These are phyloP conservation scores for Andrena flavipes DNA, from an alignment of 2,888 invertebrate genomes.

Conservation along the genomic window DNA sequence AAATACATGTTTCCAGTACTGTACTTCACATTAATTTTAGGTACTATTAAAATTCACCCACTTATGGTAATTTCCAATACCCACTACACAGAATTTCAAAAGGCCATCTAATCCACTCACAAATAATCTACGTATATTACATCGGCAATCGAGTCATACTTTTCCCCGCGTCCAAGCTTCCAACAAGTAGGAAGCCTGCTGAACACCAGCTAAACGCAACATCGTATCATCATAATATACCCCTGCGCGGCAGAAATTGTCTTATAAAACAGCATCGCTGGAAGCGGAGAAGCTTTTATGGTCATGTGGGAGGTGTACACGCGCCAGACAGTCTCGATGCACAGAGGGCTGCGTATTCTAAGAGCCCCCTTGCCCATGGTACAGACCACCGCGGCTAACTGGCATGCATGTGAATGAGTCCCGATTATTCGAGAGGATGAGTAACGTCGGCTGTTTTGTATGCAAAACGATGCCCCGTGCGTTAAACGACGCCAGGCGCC, in stretches of 20 bases:
- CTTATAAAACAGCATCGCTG: not conserved
- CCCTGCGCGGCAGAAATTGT: not conserved
- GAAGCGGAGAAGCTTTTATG: not conserved
- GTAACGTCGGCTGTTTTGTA: constrained; percentile 71
- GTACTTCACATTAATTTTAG: too few species aligned
- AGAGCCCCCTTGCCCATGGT: constrained; percentile 29
- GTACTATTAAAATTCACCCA: too few species aligned
- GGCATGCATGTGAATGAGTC: constrained; percentile 70
- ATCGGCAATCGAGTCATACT: not conserved
- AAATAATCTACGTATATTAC: too few species aligned
- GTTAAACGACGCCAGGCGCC: constrained; percentile 55
- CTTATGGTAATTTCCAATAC: too few species aligned
- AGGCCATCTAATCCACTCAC: too few species aligned
- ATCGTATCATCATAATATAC: not conserved
- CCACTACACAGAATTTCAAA: too few species aligned
- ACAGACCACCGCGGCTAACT: constrained; percentile 33
- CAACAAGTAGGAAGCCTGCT: not conserved
- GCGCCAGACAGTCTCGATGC: constrained; percentile 53
- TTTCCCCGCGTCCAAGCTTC: not conserved
- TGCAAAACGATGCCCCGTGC: constrained; percentile 67
- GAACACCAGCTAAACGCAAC: not conserved
- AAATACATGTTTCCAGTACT: too few species aligned
- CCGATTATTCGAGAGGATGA: constrained; percentile 73
- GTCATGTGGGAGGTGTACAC: constrained; percentile 21
- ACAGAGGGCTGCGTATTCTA: constrained; percentile 26